Percentiles rank a stretch among this genome's conserved stretches.
Conservation (phyloP, 2,888 invertebrate species). For the Campaea margaritaria region DNA sequence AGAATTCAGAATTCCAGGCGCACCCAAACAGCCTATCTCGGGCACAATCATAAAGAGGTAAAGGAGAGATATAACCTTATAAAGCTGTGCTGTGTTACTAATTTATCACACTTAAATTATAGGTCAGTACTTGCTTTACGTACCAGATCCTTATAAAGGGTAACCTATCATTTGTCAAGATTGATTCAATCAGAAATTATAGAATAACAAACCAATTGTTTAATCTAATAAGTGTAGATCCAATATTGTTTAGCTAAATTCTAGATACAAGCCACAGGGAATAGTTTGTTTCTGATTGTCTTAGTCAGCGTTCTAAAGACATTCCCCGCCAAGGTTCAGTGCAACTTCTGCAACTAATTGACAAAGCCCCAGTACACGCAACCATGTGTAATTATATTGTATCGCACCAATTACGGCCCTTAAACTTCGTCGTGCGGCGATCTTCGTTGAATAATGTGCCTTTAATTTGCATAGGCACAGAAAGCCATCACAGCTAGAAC, state of each 20-base stretch:
- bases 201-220: neutral
- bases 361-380: slow-evolving; percentile 5
- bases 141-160: too few species aligned
- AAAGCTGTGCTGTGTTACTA: too few species aligned
- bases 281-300: slow-evolving; percentile 55
- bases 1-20: too few species aligned
- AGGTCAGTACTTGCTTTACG: too few species aligned
- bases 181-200: too few species aligned
- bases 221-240: neutral
- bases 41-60: too few species aligned
- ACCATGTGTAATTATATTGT: slow-evolving; percentile 10
- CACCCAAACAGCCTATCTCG: too few species aligned
- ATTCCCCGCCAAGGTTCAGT: slow-evolving; percentile 37
- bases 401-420: slow-evolving; percentile 8
- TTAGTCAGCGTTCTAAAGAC: slow-evolving; percentile 55
- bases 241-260: slow-evolving; percentile 1
- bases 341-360: slow-evolving; percentile 64
- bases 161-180: too few species aligned
- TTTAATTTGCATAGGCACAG: neutral
- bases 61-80: too few species aligned
- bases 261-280: slow-evolving; percentile 32
- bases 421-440: neutral
- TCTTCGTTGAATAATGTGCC: neutral
- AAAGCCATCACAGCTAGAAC: too few species aligned
- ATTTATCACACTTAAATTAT: too few species aligned